phyloP scores from a whole-genome alignment of 2,888 invertebrate genomes.

The Nasonovia ribisnigri region DNA sequence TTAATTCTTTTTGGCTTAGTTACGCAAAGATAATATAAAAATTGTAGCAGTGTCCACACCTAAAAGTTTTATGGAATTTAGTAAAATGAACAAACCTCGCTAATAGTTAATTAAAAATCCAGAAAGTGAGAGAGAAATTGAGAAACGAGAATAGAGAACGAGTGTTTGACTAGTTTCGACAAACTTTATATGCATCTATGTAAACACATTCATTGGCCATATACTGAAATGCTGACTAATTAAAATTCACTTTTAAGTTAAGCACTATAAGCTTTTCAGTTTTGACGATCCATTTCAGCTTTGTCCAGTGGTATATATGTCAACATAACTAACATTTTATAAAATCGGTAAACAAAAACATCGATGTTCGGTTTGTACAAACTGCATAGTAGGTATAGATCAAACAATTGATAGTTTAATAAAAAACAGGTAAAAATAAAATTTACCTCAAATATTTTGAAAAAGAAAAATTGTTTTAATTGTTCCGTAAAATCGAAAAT shows the following conservation, averaged over 20 bases:
- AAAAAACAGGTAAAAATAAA: too few relatives aligned
- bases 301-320: neutral
- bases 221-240: constrained; percentile 2
- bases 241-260: constrained; percentile 54
- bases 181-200: neutral
- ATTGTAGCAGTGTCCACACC: neutral
- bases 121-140: neutral
- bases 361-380: neutral
- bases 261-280: neutral
- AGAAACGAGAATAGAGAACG: constrained; percentile 11
- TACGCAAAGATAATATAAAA: neutral
- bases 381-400: neutral
- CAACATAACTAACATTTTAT: neutral
- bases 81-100: neutral
- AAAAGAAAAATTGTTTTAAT: neutral
- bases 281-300: neutral
- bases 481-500: neutral
- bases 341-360: neutral
- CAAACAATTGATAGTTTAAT: neutral
- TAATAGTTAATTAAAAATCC: constrained; percentile 21
- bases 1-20: neutral
- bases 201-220: neutral
- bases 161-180: constrained; percentile 41
- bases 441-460: too few relatives aligned
- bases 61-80: neutral